These are phyloP conservation scores for Orius insidiosus DNA, from an alignment of 1,140 invertebrate genomes.

Conservation along the genomic window DNA sequence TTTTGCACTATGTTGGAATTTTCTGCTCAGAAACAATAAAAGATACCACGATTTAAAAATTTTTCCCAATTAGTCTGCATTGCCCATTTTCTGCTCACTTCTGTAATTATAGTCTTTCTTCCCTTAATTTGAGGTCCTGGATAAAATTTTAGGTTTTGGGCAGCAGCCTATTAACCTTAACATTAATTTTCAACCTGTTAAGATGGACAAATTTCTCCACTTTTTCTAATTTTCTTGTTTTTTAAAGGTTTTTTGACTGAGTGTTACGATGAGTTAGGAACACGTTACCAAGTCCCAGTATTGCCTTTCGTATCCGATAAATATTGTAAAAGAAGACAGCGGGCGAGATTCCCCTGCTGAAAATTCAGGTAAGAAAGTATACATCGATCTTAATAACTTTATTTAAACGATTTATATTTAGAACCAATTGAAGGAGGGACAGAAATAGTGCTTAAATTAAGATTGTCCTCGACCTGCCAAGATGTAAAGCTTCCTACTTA, in stretches of 20 bases:
- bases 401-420: constrained; percentile 19
- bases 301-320: constrained; percentile 83
- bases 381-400: too few species aligned
- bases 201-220: constrained; percentile 11
- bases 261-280: constrained; percentile 92
- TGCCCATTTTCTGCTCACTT: too few species aligned
- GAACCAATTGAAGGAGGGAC: constrained; percentile 66
- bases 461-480: constrained; percentile 67
- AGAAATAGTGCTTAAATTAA: constrained; percentile 65
- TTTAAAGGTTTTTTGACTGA: constrained; percentile 72
- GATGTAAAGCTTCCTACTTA: constrained; percentile 75
- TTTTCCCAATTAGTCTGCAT: too few species aligned
- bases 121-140: too few species aligned
- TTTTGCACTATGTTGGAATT: too few species aligned
- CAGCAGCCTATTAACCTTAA: too few species aligned
- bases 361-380: constrained; percentile 37
- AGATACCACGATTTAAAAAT: too few species aligned
- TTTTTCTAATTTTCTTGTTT: constrained; percentile 17
- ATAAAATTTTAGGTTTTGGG: too few species aligned
- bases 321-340: constrained; percentile 76
- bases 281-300: constrained; percentile 89
- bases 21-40: too few species aligned
- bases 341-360: constrained; percentile 67
- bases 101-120: too few species aligned
- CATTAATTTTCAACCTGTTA: too few species aligned